Evolutionary conservation across 2,888 invertebrate species (phyloP).

Genomic region (Nomada lathburiana): DNA sequence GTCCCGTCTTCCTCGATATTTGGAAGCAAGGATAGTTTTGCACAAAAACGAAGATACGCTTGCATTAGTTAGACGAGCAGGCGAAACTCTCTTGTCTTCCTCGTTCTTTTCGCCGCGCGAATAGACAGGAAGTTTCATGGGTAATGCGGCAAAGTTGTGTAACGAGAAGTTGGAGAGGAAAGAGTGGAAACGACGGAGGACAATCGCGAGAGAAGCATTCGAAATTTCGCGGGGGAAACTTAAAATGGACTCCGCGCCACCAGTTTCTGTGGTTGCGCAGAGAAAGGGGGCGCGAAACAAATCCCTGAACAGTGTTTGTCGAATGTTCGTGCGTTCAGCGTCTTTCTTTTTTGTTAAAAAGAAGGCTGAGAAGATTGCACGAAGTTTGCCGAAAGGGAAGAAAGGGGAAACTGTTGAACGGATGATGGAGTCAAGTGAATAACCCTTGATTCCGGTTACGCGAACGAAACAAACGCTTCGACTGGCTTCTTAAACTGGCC

Average conservation of each 20-base stretch:
- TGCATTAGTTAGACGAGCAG: background rate
- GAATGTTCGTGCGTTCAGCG: background rate
- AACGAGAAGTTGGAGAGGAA: conserved; percentile 13
- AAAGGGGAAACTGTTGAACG: background rate
- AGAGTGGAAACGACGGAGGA: conserved; percentile 21
- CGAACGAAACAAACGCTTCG: conserved; percentile 23
- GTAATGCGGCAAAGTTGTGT: conserved; percentile 39
- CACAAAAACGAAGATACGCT: background rate
- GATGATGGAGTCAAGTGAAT: background rate
- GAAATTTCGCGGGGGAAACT: conserved; percentile 52
- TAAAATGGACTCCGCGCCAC: conserved; percentile 41
- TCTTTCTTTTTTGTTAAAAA: background rate
- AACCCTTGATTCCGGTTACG: conserved; percentile 16
- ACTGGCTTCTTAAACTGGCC: background rate
- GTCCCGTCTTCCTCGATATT: background rate
- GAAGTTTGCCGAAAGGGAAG: background rate
- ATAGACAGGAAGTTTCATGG: conserved; percentile 44
- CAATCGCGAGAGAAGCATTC: conserved; percentile 36
- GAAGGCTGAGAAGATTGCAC: background rate
- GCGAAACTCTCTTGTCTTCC: background rate
- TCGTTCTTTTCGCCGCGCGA: conserved; percentile 27
- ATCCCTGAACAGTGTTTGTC: conserved; percentile 9
- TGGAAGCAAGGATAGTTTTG: background rate
- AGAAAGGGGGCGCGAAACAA: background rate
- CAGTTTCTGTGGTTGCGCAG: conserved; percentile 9